phyloP scores from a whole-genome alignment of 1,140 invertebrate genomes.

The Ctenoplectra terminalis region DNA sequence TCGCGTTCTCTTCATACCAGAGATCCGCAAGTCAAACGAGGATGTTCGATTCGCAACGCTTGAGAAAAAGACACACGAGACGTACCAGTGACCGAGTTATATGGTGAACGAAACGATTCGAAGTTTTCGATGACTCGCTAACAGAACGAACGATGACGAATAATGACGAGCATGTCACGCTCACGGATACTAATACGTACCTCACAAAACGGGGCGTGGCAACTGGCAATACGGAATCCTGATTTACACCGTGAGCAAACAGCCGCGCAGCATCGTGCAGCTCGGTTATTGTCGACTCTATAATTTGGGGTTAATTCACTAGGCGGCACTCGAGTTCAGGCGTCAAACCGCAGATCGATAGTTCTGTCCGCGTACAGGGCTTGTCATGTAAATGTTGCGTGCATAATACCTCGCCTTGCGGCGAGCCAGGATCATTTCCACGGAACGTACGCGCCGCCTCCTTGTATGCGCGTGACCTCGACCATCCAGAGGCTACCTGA shows the following conservation, averaged over 20 bases:
- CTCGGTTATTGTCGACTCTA: constrained; percentile 80
- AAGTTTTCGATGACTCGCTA: constrained; percentile 18
- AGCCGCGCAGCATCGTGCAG: constrained; percentile 46
- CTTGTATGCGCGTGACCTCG: constrained; percentile 24
- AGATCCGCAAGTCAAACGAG: not conserved
- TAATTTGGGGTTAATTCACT: constrained; percentile 83
- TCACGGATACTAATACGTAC: constrained; percentile 28
- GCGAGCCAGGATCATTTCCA: constrained; percentile 64
- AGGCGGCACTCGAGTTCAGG: constrained; percentile 77
- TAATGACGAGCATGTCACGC: not conserved
- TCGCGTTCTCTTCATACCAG: not conserved
- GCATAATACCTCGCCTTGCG: constrained; percentile 68
- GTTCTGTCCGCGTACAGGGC: constrained; percentile 74
- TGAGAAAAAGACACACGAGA: not conserved
- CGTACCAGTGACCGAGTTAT: not conserved
- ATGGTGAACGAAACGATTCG: not conserved
- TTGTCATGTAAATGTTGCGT: constrained; percentile 80
- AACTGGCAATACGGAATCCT: constrained; percentile 67
- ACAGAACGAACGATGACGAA: not conserved
- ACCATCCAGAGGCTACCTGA: constrained; percentile 32
- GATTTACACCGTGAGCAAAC: constrained; percentile 79
- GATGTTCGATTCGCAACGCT: not conserved
- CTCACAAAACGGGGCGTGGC: constrained; percentile 67
- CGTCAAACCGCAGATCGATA: constrained; percentile 82
- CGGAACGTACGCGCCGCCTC: constrained; percentile 34